phyloP scores from a whole-genome alignment of 2,113 vertebrate species.

The Chrysemys picta region DNA sequence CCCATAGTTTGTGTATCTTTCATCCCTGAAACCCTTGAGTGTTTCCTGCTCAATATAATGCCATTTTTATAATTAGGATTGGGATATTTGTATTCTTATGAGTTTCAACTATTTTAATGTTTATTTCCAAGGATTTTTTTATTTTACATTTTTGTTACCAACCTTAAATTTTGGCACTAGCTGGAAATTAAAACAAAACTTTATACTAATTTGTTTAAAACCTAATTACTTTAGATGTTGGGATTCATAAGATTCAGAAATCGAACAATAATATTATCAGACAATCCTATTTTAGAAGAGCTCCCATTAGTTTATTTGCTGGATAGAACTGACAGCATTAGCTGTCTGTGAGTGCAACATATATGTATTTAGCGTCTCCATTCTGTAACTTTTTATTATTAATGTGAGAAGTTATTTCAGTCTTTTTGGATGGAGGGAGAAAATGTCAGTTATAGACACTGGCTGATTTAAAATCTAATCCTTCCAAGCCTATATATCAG shows the following conservation, averaged over 20 bases:
- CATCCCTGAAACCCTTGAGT: background rate
- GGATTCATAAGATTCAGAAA: background rate
- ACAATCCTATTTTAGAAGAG: background rate
- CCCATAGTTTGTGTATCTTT: background rate
- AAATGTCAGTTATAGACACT: background rate
- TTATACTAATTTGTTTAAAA: background rate
- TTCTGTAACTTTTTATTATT: background rate
- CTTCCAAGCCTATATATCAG: background rate
- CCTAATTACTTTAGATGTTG: background rate
- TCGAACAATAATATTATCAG: background rate
- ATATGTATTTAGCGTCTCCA: background rate
- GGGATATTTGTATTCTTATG: background rate
- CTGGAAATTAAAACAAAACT: background rate
- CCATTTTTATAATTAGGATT: background rate
- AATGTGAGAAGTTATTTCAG: background rate
- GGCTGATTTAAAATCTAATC: background rate
- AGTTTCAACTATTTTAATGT: background rate
- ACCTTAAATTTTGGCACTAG: background rate
- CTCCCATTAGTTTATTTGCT: background rate
- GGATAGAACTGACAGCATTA: background rate
- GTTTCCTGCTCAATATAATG: background rate
- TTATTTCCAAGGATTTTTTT: background rate
- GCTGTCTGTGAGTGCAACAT: background rate
- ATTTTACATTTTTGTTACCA: background rate
- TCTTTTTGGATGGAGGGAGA: background rate